A percentile compares a stretch with the other conserved stretches of the same genome.
Conservation (phyloP, 2,888 invertebrate species). For the Trimorus sp. region DNA sequence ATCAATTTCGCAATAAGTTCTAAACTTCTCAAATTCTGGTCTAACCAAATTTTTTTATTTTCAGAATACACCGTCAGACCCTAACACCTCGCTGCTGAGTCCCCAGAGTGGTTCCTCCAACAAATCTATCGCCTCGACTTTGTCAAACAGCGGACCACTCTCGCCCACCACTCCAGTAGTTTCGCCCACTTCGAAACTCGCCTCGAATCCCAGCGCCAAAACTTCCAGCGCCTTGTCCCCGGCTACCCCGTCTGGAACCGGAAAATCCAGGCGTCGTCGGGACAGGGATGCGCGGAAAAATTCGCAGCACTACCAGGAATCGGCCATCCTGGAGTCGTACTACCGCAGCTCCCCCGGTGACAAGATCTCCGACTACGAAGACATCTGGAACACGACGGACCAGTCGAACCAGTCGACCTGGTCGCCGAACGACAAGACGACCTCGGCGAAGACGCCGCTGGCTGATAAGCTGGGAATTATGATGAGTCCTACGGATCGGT, state of each 20-base stretch:
- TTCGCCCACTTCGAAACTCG: constrained; percentile 76
- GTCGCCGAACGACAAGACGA: constrained; percentile 76
- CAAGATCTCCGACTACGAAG: constrained; percentile 97
- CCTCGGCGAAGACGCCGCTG: constrained; percentile 68
- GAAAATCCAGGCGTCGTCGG: constrained; percentile 77
- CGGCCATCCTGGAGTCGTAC: constrained; percentile 93
- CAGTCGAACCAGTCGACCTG: constrained; percentile 79
- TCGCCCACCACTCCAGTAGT: constrained; percentile 71
- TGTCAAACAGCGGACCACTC: too few relatives aligned
- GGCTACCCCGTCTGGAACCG: constrained; percentile 79
- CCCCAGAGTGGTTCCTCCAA: too few relatives aligned
- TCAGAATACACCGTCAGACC: constrained; percentile 78
- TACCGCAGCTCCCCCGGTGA: constrained; percentile 94
- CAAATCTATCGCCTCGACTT: too few relatives aligned
- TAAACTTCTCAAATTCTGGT: too few relatives aligned
- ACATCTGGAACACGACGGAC: constrained; percentile 88
- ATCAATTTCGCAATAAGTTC: background rate
- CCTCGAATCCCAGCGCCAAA: constrained; percentile 71
- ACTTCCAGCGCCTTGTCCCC: constrained; percentile 73
- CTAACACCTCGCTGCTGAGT: constrained; percentile 73
- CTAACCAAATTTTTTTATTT: too few relatives aligned
- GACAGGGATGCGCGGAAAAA: constrained; percentile 81
- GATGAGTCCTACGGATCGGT: constrained; percentile 72
- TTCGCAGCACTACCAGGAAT: constrained; percentile 85
- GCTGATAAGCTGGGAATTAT: constrained; percentile 70